A percentile compares a stretch with the other conserved stretches of the same genome.
Evolutionary conservation across 2,113 vertebrate genomes (phyloP).

Genomic region (Labeo catla): DNA sequence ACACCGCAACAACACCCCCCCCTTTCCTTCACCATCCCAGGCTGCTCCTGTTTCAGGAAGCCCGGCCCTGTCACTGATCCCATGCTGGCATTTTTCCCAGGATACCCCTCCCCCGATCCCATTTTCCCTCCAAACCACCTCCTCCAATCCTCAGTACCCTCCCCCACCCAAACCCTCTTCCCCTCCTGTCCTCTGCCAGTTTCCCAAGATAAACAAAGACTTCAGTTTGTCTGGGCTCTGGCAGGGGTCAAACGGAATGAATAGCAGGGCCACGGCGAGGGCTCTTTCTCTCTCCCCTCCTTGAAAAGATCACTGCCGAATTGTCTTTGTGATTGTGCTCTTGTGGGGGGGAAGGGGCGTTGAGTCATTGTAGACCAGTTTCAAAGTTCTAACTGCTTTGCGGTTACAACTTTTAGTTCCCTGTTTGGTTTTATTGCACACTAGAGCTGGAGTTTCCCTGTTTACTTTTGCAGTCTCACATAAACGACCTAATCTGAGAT

Average conservation of each 20-base stretch:
- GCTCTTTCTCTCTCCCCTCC: conserved; percentile 42
- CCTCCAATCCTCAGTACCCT: conserved; percentile 41
- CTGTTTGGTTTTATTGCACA: conserved; percentile 6
- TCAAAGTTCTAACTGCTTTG: conserved; percentile 31
- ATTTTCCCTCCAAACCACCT: conserved; percentile 46
- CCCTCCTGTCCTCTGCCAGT: conserved; percentile 63
- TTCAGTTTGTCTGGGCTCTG: conserved; percentile 63
- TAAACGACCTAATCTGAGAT: conserved; percentile 12
- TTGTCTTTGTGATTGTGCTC: conserved; percentile 50
- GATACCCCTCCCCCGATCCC: conserved; percentile 60
- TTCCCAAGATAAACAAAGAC: conserved; percentile 69
- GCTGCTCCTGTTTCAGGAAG: conserved; percentile 64
- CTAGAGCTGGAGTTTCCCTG: conserved; percentile 1
- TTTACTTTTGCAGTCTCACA: conserved; percentile 3
- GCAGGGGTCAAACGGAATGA: conserved; percentile 58
- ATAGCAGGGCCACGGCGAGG: conserved; percentile 57
- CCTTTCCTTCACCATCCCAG: conserved; percentile 23
- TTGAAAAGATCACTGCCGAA: conserved; percentile 52
- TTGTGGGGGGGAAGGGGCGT: not conserved
- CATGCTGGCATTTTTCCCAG: conserved; percentile 69
- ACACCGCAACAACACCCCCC: not conserved
- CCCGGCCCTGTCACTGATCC: conserved; percentile 61
- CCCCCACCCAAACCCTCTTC: conserved; percentile 46
- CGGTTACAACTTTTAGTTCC: conserved; percentile 12
- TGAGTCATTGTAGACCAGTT: conserved; percentile 41